Conservation (phyloP, 2,113 vertebrate species). For the Myanophis thanlyinensis region DNA sequence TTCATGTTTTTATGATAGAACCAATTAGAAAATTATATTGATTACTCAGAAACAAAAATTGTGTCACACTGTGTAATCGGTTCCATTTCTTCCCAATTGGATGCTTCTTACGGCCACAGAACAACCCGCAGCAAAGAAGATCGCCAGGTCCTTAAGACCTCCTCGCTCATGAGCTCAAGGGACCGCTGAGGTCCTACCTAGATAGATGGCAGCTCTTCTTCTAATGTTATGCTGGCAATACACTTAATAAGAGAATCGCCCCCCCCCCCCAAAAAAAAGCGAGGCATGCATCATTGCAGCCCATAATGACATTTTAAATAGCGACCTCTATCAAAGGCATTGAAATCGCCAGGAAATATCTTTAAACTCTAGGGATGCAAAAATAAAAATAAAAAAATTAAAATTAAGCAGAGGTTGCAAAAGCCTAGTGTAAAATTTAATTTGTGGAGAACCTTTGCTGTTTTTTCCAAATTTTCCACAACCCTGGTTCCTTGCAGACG, state of each 20-base stretch:
- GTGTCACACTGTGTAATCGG: too few relatives aligned
- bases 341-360: constrained; percentile 45
- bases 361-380: constrained; percentile 28
- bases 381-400: not conserved
- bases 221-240: not conserved
- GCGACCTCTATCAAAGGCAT: constrained; percentile 23
- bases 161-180: not conserved
- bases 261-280: too few relatives aligned
- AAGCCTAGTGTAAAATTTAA: constrained; percentile 42
- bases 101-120: too few relatives aligned
- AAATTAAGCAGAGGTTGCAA: constrained; percentile 38
- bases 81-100: too few relatives aligned
- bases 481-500: constrained; percentile 5
- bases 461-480: not conserved
- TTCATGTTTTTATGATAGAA: too few relatives aligned
- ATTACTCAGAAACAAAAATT: too few relatives aligned
- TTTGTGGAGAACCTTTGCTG: constrained; percentile 22
- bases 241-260: not conserved
- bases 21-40: too few relatives aligned
- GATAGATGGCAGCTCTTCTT: not conserved
- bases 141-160: not conserved
- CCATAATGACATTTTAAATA: constrained; percentile 37
- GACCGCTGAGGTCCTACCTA: not conserved
- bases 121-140: not conserved
- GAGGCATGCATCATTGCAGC: constrained; percentile 11